These are phyloP conservation scores for Agelastica alni DNA, from an alignment of 2,888 invertebrate genomes.

Conservation along the genomic window DNA sequence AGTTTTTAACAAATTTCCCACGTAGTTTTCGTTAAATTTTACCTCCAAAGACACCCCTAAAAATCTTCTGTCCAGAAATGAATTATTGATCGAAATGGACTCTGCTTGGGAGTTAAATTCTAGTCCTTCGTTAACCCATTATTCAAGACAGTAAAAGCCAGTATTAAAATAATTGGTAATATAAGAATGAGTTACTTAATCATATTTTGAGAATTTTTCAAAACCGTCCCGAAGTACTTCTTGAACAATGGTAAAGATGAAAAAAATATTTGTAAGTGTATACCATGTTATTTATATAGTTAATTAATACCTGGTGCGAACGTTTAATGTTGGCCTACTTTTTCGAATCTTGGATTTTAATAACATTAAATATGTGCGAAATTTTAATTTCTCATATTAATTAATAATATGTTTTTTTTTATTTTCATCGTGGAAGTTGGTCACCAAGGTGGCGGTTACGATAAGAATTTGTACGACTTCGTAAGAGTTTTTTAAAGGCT, in stretches of 20 bases:
- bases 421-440: no score
- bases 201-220: slow-evolving; percentile 48
- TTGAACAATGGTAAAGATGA: slow-evolving; percentile 47
- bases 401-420: no score
- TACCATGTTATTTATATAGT: slow-evolving; percentile 47
- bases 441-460: no score
- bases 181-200: slow-evolving; percentile 34
- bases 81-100: not conserved
- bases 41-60: no score
- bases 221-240: slow-evolving; percentile 54
- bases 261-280: slow-evolving; percentile 48
- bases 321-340: slow-evolving; percentile 25
- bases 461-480: no score
- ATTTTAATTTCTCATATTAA: no score
- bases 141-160: slow-evolving; percentile 53
- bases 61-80: not conserved
- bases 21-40: no score
- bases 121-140: slow-evolving; percentile 54
- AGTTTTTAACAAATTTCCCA: no score
- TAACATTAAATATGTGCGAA: no score
- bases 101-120: slow-evolving; percentile 50
- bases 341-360: no score
- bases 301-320: slow-evolving; percentile 33
- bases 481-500: no score
- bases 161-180: slow-evolving; percentile 47